Evolutionary conservation across 2,113 vertebrate species (phyloP), one percentile per base, ranked within the genome.

Genomic region (Hystrix brachyura): DNA sequence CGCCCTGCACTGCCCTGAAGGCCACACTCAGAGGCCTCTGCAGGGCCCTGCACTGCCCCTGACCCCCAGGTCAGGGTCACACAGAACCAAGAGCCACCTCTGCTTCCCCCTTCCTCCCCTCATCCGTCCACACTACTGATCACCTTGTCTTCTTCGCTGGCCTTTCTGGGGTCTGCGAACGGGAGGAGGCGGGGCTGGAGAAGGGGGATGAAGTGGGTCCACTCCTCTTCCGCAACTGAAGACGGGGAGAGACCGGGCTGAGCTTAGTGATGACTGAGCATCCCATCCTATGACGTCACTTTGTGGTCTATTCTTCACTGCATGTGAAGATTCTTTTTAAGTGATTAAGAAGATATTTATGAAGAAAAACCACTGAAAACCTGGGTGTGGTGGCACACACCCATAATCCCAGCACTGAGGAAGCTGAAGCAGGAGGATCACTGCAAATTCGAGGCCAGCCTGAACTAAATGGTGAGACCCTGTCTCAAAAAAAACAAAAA

Each of bases 151-250:
- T 99, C 98, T 99, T 99, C 32, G 99, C 95, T 46, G 98, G 98
- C 87, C 99, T 98, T 85, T 99, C 99, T 0, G 99, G 99, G 0
- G 99, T 99, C 98, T 99, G 99, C 53, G 99, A 98, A 55, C 99
- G 99, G 85, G 99, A 99, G 0, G 99, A 99, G 0, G 98, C 99
- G 0, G 99, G 99, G 90, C 99, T 99, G 74, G 99, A 99, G 34
- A 99, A 97, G 0, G 99, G 98, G 21, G 99, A 99, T 3, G 98
- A 38, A 2, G 98, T 99, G 64, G 98, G 97, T 14, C 98, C 98
- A 2, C 98, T 99, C 34, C 98, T 98, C 91, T 99, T 99, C 99
- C 98, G 99, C 55, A 99, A 98, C 99, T 99, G 95, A 15, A 97
- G 98, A 0, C 9, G 34, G 97, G 87, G 95, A 97, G 34, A 0